Evolutionary conservation across 2,113 vertebrate species (phyloP).

Genomic region (Hucho hucho): DNA sequence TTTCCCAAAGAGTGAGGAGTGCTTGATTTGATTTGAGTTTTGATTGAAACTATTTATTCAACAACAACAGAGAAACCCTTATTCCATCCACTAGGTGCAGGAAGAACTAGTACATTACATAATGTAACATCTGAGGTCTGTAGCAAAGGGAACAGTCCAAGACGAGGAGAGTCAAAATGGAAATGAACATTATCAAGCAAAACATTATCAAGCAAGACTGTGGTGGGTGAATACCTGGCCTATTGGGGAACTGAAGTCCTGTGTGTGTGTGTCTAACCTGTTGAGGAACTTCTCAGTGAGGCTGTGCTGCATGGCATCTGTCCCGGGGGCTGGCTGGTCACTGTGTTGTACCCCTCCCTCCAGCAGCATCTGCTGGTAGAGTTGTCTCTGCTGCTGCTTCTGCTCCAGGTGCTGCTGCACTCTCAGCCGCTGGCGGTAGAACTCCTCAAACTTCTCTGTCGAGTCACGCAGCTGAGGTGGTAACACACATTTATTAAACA

Average conservation of each 20-base stretch:
- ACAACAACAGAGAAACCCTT: too few species aligned
- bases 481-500: not conserved
- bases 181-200: too few species aligned
- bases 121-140: too few species aligned
- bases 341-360: conserved; percentile 88
- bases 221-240: not conserved
- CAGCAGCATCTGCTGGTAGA: conserved; percentile 96
- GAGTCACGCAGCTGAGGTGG: conserved; percentile 85
- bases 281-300: conserved; percentile 97
- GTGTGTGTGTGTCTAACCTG: conserved; percentile 70
- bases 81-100: too few species aligned
- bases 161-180: too few species aligned
- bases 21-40: too few species aligned
- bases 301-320: conserved; percentile 81
- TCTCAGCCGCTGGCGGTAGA: conserved; percentile 90
- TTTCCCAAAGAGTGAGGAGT: too few species aligned
- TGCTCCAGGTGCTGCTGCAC: conserved; percentile 98
- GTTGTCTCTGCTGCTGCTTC: conserved; percentile 93
- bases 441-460: conserved; percentile 96
- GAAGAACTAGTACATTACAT: too few species aligned
- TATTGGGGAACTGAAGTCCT: not conserved
- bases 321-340: conserved; percentile 82
- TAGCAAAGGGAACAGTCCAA: too few species aligned
- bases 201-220: not conserved
- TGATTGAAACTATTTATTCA: too few species aligned